Evolutionary conservation across 2,888 invertebrate genomes (phyloP).

Genomic region (Acrocyrtus sp.): DNA sequence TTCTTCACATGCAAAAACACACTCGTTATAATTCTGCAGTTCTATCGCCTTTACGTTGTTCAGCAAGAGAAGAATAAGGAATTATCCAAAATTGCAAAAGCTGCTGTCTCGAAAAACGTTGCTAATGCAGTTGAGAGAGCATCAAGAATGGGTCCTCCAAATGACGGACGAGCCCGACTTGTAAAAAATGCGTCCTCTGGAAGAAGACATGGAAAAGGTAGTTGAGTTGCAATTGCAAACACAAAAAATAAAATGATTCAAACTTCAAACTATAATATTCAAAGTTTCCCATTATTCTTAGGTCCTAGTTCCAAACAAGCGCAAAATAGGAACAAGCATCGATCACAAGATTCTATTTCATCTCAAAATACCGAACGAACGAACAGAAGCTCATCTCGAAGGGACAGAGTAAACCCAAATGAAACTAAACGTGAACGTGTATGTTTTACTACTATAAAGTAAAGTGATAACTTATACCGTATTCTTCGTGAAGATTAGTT

Average conservation of each 20-base stretch:
- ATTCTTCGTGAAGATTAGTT: too few species aligned
- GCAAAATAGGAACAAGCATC: slow-evolving; percentile 44
- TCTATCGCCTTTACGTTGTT: slow-evolving; percentile 85
- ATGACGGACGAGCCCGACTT: slow-evolving; percentile 33
- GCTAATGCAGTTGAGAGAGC: slow-evolving; percentile 61
- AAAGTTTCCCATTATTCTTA: too few species aligned
- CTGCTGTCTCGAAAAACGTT: slow-evolving; percentile 57
- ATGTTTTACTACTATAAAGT: neutral
- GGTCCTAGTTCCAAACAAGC: slow-evolving; percentile 39
- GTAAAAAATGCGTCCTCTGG: slow-evolving; percentile 29
- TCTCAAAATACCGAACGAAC: slow-evolving; percentile 57
- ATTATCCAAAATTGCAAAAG: slow-evolving; percentile 56
- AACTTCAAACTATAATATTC: slow-evolving; percentile 5
- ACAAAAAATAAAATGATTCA: neutral
- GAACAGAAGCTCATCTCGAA: slow-evolving; percentile 39
- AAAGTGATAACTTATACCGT: too few species aligned
- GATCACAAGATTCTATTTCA: slow-evolving; percentile 62
- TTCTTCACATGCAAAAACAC: slow-evolving; percentile 95
- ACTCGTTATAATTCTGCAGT: slow-evolving; percentile 85
- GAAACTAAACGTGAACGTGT: slow-evolving; percentile 1
- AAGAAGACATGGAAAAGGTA: slow-evolving; percentile 30
- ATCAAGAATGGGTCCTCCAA: slow-evolving; percentile 53
- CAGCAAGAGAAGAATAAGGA: slow-evolving; percentile 68
- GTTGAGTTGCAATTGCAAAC: neutral
- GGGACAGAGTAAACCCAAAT: slow-evolving; percentile 39